A percentile compares a stretch with the other conserved stretches of the same genome.
phyloP scores from a whole-genome alignment of 1,140 invertebrate genomes.

The Eurosta solidaginis region DNA sequence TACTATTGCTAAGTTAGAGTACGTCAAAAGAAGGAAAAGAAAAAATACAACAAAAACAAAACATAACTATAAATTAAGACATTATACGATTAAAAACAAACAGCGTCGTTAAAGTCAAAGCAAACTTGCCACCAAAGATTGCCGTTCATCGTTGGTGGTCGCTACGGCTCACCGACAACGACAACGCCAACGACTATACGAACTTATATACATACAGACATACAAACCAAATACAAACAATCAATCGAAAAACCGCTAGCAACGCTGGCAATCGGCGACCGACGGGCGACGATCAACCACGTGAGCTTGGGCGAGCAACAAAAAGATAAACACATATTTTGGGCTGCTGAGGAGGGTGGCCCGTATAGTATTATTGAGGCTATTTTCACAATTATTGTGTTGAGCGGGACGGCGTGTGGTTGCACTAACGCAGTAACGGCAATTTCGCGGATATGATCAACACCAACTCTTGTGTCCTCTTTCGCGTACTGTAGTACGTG shows the following conservation, averaged over 20 bases:
- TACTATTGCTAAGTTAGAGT: not conserved
- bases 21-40: not conserved
- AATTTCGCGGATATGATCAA: no score
- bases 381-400: no score
- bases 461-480: no score
- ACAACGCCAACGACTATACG: no score
- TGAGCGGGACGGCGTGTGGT: no score
- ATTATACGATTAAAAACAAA: conserved; percentile 60
- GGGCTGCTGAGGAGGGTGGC: no score
- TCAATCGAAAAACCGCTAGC: not conserved
- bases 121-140: conserved; percentile 21
- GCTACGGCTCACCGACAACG: not conserved
- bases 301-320: not conserved
- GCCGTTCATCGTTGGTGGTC: conserved; percentile 29
- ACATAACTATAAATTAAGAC: conserved; percentile 53
- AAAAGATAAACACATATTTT: no score
- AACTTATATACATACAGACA: not conserved
- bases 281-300: not conserved
- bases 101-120: conserved; percentile 39
- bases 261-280: no score
- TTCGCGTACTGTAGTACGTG: no score
- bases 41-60: not conserved
- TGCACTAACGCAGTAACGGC: no score
- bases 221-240: not conserved
- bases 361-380: no score